Evolutionary conservation across 2,888 invertebrate species (phyloP).

Genomic region (Eupeodes latifasciatus): DNA sequence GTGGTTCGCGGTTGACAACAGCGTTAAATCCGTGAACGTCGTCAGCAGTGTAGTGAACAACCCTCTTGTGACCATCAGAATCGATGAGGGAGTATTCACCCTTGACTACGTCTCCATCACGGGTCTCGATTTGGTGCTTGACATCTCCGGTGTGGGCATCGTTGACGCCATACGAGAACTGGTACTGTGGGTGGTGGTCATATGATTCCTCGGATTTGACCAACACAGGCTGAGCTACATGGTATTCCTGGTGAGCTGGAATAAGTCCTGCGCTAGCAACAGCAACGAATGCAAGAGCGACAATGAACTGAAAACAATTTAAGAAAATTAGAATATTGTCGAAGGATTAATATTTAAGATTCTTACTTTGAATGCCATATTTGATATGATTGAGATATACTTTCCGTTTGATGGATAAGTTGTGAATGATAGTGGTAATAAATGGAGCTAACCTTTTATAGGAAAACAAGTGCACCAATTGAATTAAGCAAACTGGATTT

Average conservation of each 20-base stretch:
- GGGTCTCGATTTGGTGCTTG: slow-evolving; percentile 83
- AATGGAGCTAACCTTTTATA: slow-evolving; percentile 3
- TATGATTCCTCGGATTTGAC: slow-evolving; percentile 48
- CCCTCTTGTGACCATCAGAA: slow-evolving; percentile 84
- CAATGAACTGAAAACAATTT: slow-evolving; percentile 59
- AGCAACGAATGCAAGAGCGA: slow-evolving; percentile 73
- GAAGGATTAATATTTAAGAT: neutral
- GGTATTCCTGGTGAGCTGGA: slow-evolving; percentile 70
- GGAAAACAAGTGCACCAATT: neutral
- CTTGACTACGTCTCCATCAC: slow-evolving; percentile 84
- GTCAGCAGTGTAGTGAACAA: slow-evolving; percentile 84
- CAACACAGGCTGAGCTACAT: slow-evolving; percentile 58
- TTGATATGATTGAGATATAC: neutral
- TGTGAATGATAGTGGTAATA: neutral
- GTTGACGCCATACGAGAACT: slow-evolving; percentile 82
- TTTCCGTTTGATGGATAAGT: neutral
- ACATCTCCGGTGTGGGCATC: slow-evolving; percentile 84
- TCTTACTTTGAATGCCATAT: slow-evolving; percentile 65
- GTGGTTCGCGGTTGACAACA: slow-evolving; percentile 83
- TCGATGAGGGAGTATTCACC: slow-evolving; percentile 84
- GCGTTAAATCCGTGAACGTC: slow-evolving; percentile 84
- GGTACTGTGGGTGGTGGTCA: slow-evolving; percentile 75
- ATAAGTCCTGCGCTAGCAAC: slow-evolving; percentile 75
- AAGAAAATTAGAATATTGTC: too few relatives aligned
- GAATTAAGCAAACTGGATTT: slow-evolving; percentile 4